phyloP scores from a whole-genome alignment of 2,113 vertebrate species.

The Empidonax alnorum region DNA sequence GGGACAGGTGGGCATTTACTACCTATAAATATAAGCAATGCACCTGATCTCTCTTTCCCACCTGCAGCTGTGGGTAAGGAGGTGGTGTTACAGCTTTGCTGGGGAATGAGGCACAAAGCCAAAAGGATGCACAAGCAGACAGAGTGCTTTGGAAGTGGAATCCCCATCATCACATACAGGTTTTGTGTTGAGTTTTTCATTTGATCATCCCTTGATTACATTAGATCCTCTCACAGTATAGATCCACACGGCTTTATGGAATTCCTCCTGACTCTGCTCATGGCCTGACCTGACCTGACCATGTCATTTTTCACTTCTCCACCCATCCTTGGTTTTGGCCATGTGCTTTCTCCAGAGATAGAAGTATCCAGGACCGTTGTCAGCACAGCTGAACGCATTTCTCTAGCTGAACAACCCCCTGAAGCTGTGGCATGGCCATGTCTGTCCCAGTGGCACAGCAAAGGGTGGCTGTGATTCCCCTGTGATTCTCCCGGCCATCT shows the following conservation, averaged over 20 bases:
- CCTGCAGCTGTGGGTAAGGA: neutral
- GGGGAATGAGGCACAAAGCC: neutral
- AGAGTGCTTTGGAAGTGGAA: neutral
- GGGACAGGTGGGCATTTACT: neutral
- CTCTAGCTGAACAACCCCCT: neutral
- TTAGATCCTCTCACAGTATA: neutral
- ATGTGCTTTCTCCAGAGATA: neutral
- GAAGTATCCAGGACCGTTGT: neutral
- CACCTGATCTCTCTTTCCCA: neutral
- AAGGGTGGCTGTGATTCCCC: fast-evolving
- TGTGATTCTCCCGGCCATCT: neutral
- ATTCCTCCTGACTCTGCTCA: neutral
- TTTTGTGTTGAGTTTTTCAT: neutral
- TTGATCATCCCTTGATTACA: neutral
- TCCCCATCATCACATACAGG: neutral
- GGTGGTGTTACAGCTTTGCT: neutral
- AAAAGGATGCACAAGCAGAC: neutral
- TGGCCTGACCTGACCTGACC: neutral
- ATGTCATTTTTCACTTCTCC: neutral
- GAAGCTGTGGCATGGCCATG: neutral
- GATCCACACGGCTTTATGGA: neutral
- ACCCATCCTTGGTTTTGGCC: neutral
- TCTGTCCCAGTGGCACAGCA: neutral
- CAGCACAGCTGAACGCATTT: neutral
- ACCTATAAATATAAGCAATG: neutral